Evolutionary conservation across 2,113 vertebrate species (phyloP).

Genomic region (Triplophysa tibetana): DNA sequence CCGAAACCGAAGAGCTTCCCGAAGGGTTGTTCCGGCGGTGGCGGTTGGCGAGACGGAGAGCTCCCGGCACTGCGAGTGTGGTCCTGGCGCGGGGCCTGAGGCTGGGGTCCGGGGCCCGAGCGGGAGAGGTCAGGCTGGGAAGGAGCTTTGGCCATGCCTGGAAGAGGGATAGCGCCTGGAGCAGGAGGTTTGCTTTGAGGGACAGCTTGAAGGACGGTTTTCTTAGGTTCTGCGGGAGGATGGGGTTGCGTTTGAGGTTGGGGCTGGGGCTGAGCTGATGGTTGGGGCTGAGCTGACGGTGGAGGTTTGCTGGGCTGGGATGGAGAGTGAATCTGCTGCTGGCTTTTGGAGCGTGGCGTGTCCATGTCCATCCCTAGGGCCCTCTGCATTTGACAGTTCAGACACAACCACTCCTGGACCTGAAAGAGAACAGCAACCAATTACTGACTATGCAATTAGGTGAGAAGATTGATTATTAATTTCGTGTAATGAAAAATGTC

Average conservation of each 20-base stretch:
- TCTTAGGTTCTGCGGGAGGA: neutral
- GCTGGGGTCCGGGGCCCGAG: conserved; percentile 79
- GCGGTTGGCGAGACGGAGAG: conserved; percentile 78
- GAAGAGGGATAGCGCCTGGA: conserved; percentile 67
- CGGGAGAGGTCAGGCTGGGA: conserved; percentile 81
- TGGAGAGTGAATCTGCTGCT: conserved; percentile 93
- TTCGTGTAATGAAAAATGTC: neutral
- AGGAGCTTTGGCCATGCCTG: conserved; percentile 76
- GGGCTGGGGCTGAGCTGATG: conserved; percentile 58
- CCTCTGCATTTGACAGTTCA: conserved; percentile 99
- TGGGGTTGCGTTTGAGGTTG: conserved; percentile 55
- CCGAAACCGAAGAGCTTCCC: conserved; percentile 97
- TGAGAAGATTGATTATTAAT: conserved; percentile 9
- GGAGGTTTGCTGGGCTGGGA: conserved; percentile 79
- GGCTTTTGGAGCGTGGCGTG: conserved; percentile 95
- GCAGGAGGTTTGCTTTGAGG: conserved; percentile 67
- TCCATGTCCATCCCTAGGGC: conserved; percentile 98
- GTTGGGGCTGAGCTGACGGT: conserved; percentile 59
- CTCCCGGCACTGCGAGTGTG: conserved; percentile 83
- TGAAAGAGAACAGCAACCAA: conserved; percentile 62
- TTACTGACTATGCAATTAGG: conserved; percentile 15
- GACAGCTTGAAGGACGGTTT: conserved; percentile 53
- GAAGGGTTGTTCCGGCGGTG: conserved; percentile 85
- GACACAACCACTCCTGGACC: conserved; percentile 98
- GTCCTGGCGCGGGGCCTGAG: conserved; percentile 77